Evolutionary conservation across 2,113 vertebrate species (phyloP).

Genomic region (Pterocles gutturalis): DNA sequence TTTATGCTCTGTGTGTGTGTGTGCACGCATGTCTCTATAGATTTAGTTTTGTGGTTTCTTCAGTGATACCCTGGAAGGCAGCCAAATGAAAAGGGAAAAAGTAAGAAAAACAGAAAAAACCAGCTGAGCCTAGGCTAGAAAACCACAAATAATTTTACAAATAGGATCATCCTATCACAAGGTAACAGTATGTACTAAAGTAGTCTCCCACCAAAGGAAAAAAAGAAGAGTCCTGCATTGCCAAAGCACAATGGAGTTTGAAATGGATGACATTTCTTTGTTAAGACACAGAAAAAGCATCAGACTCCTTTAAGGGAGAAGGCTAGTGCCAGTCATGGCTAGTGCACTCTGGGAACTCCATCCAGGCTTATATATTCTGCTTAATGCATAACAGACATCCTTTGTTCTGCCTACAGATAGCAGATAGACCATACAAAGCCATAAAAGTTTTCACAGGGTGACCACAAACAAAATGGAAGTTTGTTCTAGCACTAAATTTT

Average conservation of each 20-base stretch:
- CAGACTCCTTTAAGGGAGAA: background rate
- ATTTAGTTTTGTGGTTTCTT: constrained; percentile 16
- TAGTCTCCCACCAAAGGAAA: background rate
- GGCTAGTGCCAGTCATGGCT: background rate
- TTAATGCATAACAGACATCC: background rate
- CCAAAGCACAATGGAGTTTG: background rate
- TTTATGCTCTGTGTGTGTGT: background rate
- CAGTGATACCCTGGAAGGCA: background rate
- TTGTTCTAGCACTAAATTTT: background rate
- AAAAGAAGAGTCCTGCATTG: background rate
- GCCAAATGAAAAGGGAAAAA: constrained; percentile 20
- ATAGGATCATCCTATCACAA: background rate
- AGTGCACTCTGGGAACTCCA: background rate
- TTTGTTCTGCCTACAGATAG: background rate
- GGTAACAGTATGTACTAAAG: background rate
- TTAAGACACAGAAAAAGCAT: background rate
- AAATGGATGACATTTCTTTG: background rate
- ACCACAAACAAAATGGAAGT: constrained; percentile 10
- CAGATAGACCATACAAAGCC: background rate
- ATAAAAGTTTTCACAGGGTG: background rate
- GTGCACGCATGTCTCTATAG: background rate
- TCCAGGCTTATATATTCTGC: background rate
- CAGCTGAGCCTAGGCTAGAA: background rate
- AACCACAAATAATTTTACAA: background rate
- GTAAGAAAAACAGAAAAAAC: background rate